phyloP scores from a whole-genome alignment of 2,113 vertebrate genomes.

The Drymodes brunneopygia region DNA sequence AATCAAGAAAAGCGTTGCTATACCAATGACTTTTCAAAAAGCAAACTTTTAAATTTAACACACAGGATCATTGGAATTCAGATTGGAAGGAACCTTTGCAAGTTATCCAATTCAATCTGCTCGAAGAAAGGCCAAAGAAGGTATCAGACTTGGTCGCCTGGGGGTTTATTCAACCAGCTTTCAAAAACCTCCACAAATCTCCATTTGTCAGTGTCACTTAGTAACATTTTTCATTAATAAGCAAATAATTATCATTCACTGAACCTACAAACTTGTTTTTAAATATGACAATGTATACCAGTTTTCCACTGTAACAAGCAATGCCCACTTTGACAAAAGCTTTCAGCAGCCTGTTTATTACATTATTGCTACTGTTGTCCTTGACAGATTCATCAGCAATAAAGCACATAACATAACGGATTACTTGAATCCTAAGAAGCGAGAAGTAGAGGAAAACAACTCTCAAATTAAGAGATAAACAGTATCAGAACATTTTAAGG shows the following conservation, averaged over 20 bases:
- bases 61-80: background rate
- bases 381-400: background rate
- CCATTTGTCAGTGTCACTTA: background rate
- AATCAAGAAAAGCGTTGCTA: background rate
- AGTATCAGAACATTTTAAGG: background rate
- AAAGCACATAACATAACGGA: background rate
- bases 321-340: background rate
- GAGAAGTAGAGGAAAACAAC: background rate
- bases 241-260: background rate
- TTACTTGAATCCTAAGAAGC: background rate
- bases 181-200: background rate
- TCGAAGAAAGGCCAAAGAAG: background rate
- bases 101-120: background rate
- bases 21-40: background rate
- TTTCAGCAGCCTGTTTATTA: background rate
- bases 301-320: background rate
- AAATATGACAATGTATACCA: background rate
- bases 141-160: rapidly evolving
- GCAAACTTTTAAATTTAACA: background rate
- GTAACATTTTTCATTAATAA: background rate
- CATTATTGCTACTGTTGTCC: background rate
- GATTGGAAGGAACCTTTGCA: background rate
- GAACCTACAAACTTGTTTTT: background rate
- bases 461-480: background rate
- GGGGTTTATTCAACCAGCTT: background rate